phyloP scores from a whole-genome alignment of 2,888 invertebrate genomes.

The Acanthoscelides obtectus region DNA sequence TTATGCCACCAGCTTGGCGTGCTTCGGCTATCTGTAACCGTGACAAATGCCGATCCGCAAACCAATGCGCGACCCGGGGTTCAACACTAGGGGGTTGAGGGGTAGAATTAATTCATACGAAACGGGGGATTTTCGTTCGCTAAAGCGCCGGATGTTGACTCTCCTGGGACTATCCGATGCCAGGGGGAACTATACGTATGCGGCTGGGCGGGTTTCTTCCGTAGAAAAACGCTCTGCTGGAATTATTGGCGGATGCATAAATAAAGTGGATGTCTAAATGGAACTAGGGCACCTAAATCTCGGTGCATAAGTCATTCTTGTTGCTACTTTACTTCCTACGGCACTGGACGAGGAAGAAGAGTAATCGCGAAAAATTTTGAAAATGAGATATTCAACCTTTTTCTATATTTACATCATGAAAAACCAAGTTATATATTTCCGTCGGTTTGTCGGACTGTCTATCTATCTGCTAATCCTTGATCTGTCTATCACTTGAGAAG shows the following conservation, averaged over 20 bases:
- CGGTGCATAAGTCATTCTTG: not conserved
- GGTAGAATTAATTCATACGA: slow-evolving; percentile 20
- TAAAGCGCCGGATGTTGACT: not conserved
- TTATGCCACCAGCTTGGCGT: not conserved
- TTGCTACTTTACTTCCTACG: not conserved
- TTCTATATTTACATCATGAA: too few relatives aligned
- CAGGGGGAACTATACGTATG: not conserved
- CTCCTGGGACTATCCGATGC: not conserved
- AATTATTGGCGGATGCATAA: not conserved
- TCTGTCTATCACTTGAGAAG: too few relatives aligned
- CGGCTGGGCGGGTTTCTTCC: not conserved
- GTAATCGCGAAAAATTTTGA: too few relatives aligned
- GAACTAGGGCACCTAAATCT: not conserved
- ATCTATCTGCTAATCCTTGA: too few relatives aligned
- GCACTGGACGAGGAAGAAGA: too few relatives aligned
- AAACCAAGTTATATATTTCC: too few relatives aligned
- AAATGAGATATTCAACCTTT: too few relatives aligned
- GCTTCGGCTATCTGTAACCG: slow-evolving; percentile 22
- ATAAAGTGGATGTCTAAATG: not conserved
- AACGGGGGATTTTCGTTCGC: not conserved
- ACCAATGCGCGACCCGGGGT: not conserved
- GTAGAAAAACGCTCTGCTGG: not conserved
- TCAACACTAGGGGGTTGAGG: slow-evolving; percentile 11
- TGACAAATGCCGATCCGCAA: slow-evolving; percentile 20
- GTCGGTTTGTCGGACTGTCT: too few relatives aligned